Evolutionary conservation across 2,113 vertebrate species (phyloP).

Genomic region (Poecilia latipinna): DNA sequence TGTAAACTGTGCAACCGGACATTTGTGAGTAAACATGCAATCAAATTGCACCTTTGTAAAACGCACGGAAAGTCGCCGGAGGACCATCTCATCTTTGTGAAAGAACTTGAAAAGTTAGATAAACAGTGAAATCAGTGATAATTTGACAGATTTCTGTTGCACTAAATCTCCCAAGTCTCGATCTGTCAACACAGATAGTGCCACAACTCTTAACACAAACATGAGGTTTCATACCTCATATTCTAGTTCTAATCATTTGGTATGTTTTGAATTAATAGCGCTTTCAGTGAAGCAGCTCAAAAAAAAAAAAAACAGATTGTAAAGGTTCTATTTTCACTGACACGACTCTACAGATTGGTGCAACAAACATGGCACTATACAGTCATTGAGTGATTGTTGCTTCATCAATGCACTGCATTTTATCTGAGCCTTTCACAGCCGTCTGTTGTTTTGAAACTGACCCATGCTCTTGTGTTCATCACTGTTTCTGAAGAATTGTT

Average conservation of each 20-base stretch:
- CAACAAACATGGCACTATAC: constrained; percentile 62
- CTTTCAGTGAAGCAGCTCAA: constrained; percentile 37
- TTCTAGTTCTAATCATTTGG: constrained; percentile 52
- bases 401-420: constrained; percentile 91
- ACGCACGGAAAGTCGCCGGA: constrained; percentile 99
- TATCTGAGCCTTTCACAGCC: constrained; percentile 93
- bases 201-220: constrained; percentile 48
- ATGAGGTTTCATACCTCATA: constrained; percentile 62
- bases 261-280: constrained; percentile 21
- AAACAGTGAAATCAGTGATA: constrained; percentile 75
- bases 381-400: constrained; percentile 69
- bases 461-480: constrained; percentile 83
- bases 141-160: constrained; percentile 88
- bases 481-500: constrained; percentile 66
- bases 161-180: constrained; percentile 81
- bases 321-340: constrained; percentile 33
- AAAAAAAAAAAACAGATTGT: constrained; percentile 17
- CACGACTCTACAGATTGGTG: constrained; percentile 40
- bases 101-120: constrained; percentile 81
- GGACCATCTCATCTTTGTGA: constrained; percentile 97
- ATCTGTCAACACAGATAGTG: constrained; percentile 68
- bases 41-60: constrained; percentile 99
- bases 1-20: constrained; percentile 99
- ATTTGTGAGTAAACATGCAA: constrained; percentile 98
- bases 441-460: constrained; percentile 89